A percentile compares a stretch with the other conserved stretches of the same genome.
Evolutionary conservation across 2,888 invertebrate genomes (phyloP).

Genomic region (Cheilosia grossa): DNA sequence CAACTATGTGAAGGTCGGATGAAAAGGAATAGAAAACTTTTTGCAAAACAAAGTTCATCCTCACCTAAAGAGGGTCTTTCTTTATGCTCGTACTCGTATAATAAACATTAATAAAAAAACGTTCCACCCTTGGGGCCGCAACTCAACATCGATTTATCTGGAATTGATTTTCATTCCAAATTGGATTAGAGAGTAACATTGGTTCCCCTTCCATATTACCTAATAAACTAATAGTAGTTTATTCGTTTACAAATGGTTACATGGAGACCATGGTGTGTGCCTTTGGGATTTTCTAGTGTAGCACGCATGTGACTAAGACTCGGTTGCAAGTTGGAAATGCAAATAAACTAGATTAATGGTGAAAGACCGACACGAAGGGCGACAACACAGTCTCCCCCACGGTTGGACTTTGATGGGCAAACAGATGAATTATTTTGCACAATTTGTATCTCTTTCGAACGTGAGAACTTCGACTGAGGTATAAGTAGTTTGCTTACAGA

Average conservation of each 20-base stretch:
- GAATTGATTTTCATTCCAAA: slow-evolving; percentile 39
- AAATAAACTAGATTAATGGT: slow-evolving; percentile 4
- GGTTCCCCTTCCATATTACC: slow-evolving; percentile 4
- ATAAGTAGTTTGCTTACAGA: slow-evolving; percentile 10
- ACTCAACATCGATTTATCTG: slow-evolving; percentile 25
- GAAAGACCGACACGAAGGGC: neutral
- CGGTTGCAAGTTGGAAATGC: neutral
- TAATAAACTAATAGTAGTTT: slow-evolving; percentile 33
- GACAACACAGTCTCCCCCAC: neutral
- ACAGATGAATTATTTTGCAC: slow-evolving; percentile 4
- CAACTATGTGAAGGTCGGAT: slow-evolving; percentile 11
- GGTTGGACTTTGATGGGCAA: neutral
- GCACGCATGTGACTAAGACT: slow-evolving; percentile 11
- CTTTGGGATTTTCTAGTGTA: neutral
- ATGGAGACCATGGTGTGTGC: neutral
- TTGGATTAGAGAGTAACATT: slow-evolving; percentile 29
- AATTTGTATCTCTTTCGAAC: neutral
- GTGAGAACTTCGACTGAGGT: slow-evolving; percentile 12
- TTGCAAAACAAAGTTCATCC: neutral
- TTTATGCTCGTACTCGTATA: neutral
- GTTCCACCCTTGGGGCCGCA: neutral
- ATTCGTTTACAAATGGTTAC: neutral
- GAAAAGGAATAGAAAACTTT: neutral
- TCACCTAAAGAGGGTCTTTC: neutral
- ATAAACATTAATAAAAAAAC: slow-evolving; percentile 12